A percentile compares a stretch with the other conserved stretches of the same genome.
Conservation (phyloP, 2,888 invertebrate genomes). For the Synergus gifuensis region DNA sequence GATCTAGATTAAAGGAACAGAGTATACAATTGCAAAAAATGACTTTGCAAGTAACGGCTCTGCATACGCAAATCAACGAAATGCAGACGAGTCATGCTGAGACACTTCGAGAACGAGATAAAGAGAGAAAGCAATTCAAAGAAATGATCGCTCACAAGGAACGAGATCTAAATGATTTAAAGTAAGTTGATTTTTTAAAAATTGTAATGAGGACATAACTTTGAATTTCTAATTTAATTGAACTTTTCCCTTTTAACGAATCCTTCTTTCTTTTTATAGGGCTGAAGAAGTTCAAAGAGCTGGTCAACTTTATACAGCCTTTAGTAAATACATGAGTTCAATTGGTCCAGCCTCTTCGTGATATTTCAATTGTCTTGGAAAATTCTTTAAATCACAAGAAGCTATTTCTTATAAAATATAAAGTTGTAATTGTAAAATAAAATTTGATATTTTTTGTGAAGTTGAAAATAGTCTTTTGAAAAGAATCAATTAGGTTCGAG, state of each 20-base stretch:
- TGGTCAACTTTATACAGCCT: constrained; percentile 71
- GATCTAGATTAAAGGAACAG: constrained; percentile 63
- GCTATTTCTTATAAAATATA: neutral
- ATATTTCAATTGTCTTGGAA: neutral
- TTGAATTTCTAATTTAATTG: neutral
- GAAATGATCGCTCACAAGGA: constrained; percentile 64
- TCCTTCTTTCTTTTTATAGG: constrained; percentile 57
- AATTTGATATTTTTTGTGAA: neutral
- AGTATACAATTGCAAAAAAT: constrained; percentile 66
- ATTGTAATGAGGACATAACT: neutral
- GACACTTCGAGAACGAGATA: constrained; percentile 64
- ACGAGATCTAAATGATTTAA: constrained; percentile 66
- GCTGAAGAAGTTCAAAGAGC: constrained; percentile 72
- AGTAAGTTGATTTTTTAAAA: constrained; percentile 58
- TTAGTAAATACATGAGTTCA: constrained; percentile 71
- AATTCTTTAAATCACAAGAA: neutral
- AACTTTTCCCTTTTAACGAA: constrained; percentile 8
- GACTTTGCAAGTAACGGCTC: constrained; percentile 61
- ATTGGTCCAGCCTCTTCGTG: constrained; percentile 59
- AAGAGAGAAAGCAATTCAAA: constrained; percentile 65
- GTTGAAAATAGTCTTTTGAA: neutral
- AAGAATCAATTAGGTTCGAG: too few relatives aligned
- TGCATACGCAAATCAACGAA: constrained; percentile 67
- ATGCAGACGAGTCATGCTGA: constrained; percentile 64
- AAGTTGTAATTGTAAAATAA: neutral